These are phyloP conservation scores for Rhamphomyia laevipes DNA, from an alignment of 2,888 invertebrate species.

Conservation along the genomic window DNA sequence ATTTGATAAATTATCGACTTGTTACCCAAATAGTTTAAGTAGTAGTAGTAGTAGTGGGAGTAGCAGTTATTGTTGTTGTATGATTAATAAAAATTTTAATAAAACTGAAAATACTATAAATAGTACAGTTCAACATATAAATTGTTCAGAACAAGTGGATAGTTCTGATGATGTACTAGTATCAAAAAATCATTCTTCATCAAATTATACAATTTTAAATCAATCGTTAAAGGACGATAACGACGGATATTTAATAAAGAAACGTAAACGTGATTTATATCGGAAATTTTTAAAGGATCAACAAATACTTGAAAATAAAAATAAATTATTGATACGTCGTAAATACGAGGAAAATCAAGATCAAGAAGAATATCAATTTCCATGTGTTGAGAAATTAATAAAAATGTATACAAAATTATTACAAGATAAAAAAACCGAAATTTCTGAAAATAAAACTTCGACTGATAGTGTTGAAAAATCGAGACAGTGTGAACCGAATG, in stretches of 20 bases:
- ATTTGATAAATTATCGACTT: too few relatives aligned
- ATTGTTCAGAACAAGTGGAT: neutral
- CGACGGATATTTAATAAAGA: neutral
- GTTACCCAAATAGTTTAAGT: too few relatives aligned
- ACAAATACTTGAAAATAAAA: neutral
- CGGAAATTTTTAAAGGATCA: neutral
- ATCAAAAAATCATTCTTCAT: too few relatives aligned
- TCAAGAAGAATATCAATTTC: constrained; percentile 11
- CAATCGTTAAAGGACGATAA: too few relatives aligned
- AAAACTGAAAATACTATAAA: neutral
- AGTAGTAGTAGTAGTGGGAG: too few relatives aligned
- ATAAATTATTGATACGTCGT: neutral
- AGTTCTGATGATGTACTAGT: neutral
- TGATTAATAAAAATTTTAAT: neutral
- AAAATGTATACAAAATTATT: constrained; percentile 20
- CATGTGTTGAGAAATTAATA: constrained; percentile 18
- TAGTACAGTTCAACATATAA: neutral
- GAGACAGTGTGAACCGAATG: constrained; percentile 16
- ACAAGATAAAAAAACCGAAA: constrained; percentile 14
- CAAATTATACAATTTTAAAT: too few relatives aligned
- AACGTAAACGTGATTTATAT: neutral
- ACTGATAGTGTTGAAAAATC: neutral
- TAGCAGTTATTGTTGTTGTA: neutral
- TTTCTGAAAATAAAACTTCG: neutral
- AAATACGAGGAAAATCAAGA: neutral